Evolutionary conservation across 2,797 vertebrate genomes (phyloP).

Genomic region (Syngnathus acus): DNA sequence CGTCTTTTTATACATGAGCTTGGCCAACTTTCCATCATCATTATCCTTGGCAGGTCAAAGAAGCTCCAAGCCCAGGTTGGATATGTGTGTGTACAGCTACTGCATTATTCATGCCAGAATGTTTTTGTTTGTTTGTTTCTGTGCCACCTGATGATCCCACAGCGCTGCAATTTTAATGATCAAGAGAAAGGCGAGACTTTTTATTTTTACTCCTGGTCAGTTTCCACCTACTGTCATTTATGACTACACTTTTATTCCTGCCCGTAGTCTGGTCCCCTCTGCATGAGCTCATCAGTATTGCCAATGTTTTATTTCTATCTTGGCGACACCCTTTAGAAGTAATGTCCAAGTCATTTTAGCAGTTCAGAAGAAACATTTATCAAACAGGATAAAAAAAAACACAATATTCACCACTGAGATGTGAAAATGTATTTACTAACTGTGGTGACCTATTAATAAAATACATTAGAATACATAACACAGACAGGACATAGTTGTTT

Average conservation of each 20-base stretch:
- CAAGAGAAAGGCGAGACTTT: slow-evolving; percentile 53
- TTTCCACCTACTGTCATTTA: slow-evolving; percentile 19
- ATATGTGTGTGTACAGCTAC: slow-evolving; percentile 15
- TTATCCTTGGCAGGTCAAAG: not conserved
- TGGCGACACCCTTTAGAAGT: slow-evolving; percentile 3
- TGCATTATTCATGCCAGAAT: slow-evolving; percentile 61
- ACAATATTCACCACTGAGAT: too few species aligned
- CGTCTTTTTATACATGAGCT: not conserved
- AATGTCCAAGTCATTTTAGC: not conserved
- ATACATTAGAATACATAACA: too few species aligned
- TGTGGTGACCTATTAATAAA: not conserved
- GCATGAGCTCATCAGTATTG: slow-evolving; percentile 30
- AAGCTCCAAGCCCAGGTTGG: slow-evolving; percentile 6
- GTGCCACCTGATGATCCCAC: slow-evolving; percentile 52
- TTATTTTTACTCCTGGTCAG: slow-evolving; percentile 20
- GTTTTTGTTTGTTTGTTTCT: slow-evolving; percentile 65
- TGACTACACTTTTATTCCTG: not conserved
- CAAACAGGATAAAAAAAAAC: too few species aligned
- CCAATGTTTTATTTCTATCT: slow-evolving; percentile 15
- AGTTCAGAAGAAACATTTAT: not conserved
- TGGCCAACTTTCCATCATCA: not conserved
- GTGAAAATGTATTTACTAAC: too few species aligned
- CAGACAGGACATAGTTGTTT: slow-evolving; percentile 19
- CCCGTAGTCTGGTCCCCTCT: slow-evolving; percentile 16
- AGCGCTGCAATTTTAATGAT: slow-evolving; percentile 65